Percentiles rank a stretch among this genome's conserved stretches.
phyloP scores from a whole-genome alignment of 1,140 invertebrate species.

The Calliopsis andreniformis region DNA sequence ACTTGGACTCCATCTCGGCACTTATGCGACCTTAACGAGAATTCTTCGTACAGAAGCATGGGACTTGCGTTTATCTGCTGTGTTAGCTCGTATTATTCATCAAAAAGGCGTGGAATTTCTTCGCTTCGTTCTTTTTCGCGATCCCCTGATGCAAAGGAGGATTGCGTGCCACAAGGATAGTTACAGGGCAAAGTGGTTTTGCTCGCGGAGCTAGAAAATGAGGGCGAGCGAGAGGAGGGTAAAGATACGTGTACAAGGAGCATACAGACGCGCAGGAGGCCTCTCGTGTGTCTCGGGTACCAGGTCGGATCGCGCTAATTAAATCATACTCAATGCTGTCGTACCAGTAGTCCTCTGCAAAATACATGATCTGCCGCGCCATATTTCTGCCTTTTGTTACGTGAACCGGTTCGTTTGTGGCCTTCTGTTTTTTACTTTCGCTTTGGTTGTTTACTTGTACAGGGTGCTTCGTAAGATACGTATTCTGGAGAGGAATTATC shows the following conservation, averaged over 20 bases:
- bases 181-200: constrained; percentile 53
- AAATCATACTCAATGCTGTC: constrained; percentile 60
- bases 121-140: constrained; percentile 34
- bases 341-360: constrained; percentile 10
- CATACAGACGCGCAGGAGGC: constrained; percentile 38
- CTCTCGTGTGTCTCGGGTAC: constrained; percentile 49
- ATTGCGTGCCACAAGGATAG: constrained; percentile 60
- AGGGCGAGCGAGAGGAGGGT: constrained; percentile 28
- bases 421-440: not conserved
- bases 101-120: constrained; percentile 46
- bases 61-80: constrained; percentile 34
- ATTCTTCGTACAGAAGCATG: constrained; percentile 37
- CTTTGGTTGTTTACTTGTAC: not conserved
- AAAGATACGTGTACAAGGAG: constrained; percentile 56
- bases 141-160: constrained; percentile 55
- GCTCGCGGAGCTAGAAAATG: constrained; percentile 37
- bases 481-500: too few species aligned
- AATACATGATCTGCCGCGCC: constrained; percentile 19
- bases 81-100: constrained; percentile 50
- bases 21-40: constrained; percentile 38
- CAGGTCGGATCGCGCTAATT: constrained; percentile 59
- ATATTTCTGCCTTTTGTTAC: not conserved
- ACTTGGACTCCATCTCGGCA: not conserved
- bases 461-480: too few species aligned
- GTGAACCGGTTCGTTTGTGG: not conserved